Percentiles rank a stretch among this genome's conserved stretches.
Conservation (phyloP, 2,113 vertebrate genomes). For the Chrysochloris asiatica region DNA sequence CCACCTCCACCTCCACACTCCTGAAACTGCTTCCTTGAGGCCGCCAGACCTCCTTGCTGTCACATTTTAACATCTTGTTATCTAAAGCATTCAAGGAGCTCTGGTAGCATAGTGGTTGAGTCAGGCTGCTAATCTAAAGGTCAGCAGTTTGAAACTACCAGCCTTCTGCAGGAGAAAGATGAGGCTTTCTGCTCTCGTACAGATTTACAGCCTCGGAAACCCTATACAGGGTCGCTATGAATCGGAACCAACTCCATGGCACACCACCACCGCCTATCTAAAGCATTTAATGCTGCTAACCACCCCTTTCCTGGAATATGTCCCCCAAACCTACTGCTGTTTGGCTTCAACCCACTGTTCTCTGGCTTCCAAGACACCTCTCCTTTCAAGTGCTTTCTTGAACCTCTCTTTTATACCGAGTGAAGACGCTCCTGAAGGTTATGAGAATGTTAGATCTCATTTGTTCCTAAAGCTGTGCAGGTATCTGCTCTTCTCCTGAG, state of each 20-base stretch:
- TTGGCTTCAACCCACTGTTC: background rate
- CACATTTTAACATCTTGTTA: background rate
- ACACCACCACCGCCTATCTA: too few species aligned
- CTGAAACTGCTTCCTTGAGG: slow-evolving; percentile 41
- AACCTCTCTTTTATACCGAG: background rate
- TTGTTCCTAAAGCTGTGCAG: background rate
- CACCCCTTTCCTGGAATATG: background rate
- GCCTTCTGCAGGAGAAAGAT: too few species aligned
- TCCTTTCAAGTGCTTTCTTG: background rate
- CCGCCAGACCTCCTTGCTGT: background rate
- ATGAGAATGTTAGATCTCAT: background rate
- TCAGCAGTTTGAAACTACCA: too few species aligned
- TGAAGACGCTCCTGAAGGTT: background rate
- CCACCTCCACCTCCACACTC: background rate
- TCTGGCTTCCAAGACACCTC: background rate
- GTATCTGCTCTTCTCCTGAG: background rate
- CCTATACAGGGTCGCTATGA: too few species aligned
- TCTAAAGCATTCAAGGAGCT: background rate
- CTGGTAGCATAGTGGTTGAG: too few species aligned
- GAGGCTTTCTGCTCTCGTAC: too few species aligned
- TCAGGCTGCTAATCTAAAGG: too few species aligned
- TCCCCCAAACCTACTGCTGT: background rate
- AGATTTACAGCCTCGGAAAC: too few species aligned
- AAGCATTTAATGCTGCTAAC: background rate
- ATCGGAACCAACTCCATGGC: too few species aligned